Percentiles rank a stretch among this genome's conserved stretches.
phyloP scores from a whole-genome alignment of 2,797 vertebrate genomes.

The Zenarchopterus dispar region DNA sequence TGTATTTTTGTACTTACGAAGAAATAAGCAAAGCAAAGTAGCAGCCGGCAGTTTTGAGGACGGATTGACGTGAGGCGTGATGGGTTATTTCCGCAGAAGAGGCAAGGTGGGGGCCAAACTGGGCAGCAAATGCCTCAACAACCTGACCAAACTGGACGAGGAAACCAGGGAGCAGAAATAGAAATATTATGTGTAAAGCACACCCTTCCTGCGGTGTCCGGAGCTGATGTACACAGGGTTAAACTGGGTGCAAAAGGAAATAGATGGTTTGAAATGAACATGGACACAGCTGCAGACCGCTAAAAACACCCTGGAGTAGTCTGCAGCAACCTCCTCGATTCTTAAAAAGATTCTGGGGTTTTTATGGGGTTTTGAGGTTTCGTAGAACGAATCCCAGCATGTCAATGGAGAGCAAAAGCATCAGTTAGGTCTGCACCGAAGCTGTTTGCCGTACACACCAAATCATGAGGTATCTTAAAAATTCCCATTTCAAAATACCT shows the following conservation, averaged over 20 bases:
- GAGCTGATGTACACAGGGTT: slow-evolving; percentile 56
- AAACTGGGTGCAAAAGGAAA: slow-evolving; percentile 73
- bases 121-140: slow-evolving; percentile 48
- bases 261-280: slow-evolving; percentile 65
- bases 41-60: slow-evolving; percentile 1
- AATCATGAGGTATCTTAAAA: no score
- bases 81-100: slow-evolving; percentile 24
- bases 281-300: slow-evolving; percentile 57
- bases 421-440: no score
- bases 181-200: slow-evolving; percentile 80
- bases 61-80: slow-evolving; percentile 13
- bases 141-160: slow-evolving; percentile 50
- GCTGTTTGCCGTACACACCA: no score
- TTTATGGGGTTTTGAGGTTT: slow-evolving; percentile 51
- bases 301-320: slow-evolving; percentile 65
- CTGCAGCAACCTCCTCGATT: slow-evolving; percentile 46
- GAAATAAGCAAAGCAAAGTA: not conserved
- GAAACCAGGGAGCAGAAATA: slow-evolving; percentile 60
- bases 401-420: slow-evolving; percentile 32
- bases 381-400: slow-evolving; percentile 32
- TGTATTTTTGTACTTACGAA: not conserved
- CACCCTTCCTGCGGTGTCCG: slow-evolving; percentile 75
- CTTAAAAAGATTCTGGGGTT: slow-evolving; percentile 54
- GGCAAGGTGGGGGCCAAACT: slow-evolving; percentile 21
- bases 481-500: no score